phyloP scores from a whole-genome alignment of 1,140 invertebrate genomes.

The Drosophila sproati region DNA sequence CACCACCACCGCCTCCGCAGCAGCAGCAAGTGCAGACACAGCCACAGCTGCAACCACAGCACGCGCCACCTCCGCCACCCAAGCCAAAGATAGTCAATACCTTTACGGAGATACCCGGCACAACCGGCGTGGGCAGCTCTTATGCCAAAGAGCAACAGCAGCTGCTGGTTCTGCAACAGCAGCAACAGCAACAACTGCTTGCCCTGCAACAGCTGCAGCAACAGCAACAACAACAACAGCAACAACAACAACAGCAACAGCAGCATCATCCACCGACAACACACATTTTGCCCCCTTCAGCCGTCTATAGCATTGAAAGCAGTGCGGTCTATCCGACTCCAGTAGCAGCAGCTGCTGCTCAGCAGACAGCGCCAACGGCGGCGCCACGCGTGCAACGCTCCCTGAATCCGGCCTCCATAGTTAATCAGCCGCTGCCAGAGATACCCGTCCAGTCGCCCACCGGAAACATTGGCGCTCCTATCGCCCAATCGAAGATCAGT shows the following conservation, averaged over 20 bases:
- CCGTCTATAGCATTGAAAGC: slow-evolving; percentile 82
- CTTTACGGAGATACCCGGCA: slow-evolving; percentile 83
- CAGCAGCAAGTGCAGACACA: slow-evolving; percentile 29
- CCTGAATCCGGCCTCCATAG: slow-evolving; percentile 78
- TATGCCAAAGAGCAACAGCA: slow-evolving; percentile 80
- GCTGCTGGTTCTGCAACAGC: slow-evolving; percentile 54
- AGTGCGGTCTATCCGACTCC: slow-evolving; percentile 43
- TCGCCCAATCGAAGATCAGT: slow-evolving; percentile 71
- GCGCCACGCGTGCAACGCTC: slow-evolving; percentile 68
- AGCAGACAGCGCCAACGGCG: slow-evolving; percentile 50
- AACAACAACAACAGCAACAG: slow-evolving; percentile 62
- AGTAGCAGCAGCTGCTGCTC: slow-evolving; percentile 10
- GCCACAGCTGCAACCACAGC: slow-evolving; percentile 52
- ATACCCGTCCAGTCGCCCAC: slow-evolving; percentile 70
- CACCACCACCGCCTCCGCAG: slow-evolving; percentile 39
- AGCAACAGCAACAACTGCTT: slow-evolving; percentile 67
- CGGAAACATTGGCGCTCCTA: slow-evolving; percentile 22
- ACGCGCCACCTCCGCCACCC: slow-evolving; percentile 73
- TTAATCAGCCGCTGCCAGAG: slow-evolving; percentile 83
- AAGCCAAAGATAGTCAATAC: slow-evolving; percentile 83
- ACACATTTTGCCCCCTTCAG: slow-evolving; percentile 78
- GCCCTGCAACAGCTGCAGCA: slow-evolving; percentile 76
- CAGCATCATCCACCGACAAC: slow-evolving; percentile 80
- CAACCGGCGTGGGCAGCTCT: slow-evolving; percentile 80
- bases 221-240: slow-evolving; percentile 55